Evolutionary conservation across 92 coral and sea anemone species (phyloP), one percentile per base, ranked within the genome.

Genomic region (Paragorgia papillata): DNA sequence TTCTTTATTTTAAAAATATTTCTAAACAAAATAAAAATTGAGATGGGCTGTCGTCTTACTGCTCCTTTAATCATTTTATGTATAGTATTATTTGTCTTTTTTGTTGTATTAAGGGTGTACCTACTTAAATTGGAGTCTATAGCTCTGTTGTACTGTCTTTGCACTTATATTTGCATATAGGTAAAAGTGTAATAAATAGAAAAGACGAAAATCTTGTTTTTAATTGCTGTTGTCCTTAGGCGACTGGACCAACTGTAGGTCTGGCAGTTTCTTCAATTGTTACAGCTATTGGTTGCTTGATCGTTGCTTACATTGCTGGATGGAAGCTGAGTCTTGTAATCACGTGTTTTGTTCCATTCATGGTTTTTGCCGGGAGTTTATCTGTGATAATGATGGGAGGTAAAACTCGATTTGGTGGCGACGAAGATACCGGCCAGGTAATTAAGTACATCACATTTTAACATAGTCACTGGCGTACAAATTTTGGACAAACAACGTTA

Each of bases 281-380:
- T 14, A 90, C 97, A 19, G 80, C 78, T 0, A 66, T 90, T 31
- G 91, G 89, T 29, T 88, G 92, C 46, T 71, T 84, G 15, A 74
- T 75, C 12, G 92, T 82, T 19, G 90, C 98, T 13, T 94, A 88
- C 41, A 3, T 62, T 33, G 81, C 90, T 65, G 95, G 96, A 57
- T 94, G 98, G 98, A 87, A 88, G 74, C 66, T 94, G 55, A 80
- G 90, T 1, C 92, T 94, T 2, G 83, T 94, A 31, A 92, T 94
- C 13, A 76, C 87, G 26, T 89, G 90, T n/a, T 91, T 91, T 54
- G 85, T 94, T 9, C 98, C 98, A 9, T 77, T 94, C 41, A 81
- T 91, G 35, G 87, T 87, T 25, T 12, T 94, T 34, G 98, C 98
- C 57, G 87, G 90, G 30, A 76, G 87, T 20, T 77, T 91, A 62